phyloP scores from a whole-genome alignment of 30 jellyfish, hydroid and myxozoan species.

The Hydractinia echinata region DNA sequence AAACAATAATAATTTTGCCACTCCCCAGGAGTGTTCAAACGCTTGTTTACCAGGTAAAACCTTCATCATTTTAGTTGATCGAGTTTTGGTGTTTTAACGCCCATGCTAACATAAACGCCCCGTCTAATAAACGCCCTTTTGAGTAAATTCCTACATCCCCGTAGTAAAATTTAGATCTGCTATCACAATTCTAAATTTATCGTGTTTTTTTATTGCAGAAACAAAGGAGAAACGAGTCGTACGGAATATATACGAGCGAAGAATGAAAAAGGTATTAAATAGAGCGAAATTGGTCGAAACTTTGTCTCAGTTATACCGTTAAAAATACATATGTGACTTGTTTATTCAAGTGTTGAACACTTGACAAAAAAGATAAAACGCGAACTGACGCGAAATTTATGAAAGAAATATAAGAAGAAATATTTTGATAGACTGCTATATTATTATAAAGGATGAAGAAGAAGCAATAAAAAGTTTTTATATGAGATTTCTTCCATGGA shows the following conservation, averaged over 20 bases:
- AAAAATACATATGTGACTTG: not conserved
- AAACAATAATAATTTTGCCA: slow-evolving; percentile 81
- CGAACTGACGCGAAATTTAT: too few relatives aligned
- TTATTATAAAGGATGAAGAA: too few relatives aligned
- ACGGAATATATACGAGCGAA: slow-evolving; percentile 48
- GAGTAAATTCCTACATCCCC: too few relatives aligned
- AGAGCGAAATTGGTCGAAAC: slow-evolving; percentile 52
- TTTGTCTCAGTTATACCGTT: slow-evolving; percentile 26
- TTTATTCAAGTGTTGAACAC: too few relatives aligned
- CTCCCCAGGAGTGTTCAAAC: slow-evolving; percentile 90
- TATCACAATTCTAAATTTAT: not conserved
- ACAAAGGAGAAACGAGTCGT: slow-evolving; percentile 51
- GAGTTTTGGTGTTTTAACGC: not conserved
- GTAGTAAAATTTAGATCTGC: not conserved
- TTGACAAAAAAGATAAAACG: too few relatives aligned
- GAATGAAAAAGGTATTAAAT: slow-evolving; percentile 51
- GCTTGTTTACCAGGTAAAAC: slow-evolving; percentile 70
- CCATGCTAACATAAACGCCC: not conserved
- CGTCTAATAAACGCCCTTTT: not conserved
- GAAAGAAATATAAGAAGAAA: too few relatives aligned
- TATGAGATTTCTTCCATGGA: too few relatives aligned
- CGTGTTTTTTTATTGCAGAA: slow-evolving; percentile 32
- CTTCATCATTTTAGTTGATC: not conserved
- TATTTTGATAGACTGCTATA: too few relatives aligned
- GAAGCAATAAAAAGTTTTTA: too few relatives aligned